Evolutionary conservation across 2,113 vertebrate species (phyloP).

Genomic region (Xyrauchen texanus): DNA sequence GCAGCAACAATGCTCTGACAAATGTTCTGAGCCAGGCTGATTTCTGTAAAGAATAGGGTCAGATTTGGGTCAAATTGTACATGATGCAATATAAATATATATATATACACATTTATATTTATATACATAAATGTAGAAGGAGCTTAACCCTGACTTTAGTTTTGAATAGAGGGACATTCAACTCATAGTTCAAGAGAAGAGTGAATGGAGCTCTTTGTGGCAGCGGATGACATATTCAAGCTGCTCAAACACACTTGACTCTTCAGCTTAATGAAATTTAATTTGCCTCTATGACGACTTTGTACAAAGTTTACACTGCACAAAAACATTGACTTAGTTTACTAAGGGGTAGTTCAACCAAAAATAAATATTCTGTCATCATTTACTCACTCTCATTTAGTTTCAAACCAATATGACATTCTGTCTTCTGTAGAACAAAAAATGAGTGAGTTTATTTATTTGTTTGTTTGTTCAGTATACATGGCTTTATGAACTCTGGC

Average conservation of each 20-base stretch:
- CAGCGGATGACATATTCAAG: neutral
- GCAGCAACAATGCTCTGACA: neutral
- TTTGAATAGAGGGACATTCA: slow-evolving; percentile 37
- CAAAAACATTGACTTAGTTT: too few relatives aligned
- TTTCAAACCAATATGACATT: too few relatives aligned
- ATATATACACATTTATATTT: neutral
- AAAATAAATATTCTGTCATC: too few relatives aligned
- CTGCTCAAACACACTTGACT: slow-evolving; percentile 41
- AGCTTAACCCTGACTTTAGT: neutral
- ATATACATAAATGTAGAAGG: neutral
- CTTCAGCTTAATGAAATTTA: neutral
- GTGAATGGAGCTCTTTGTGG: slow-evolving; percentile 37
- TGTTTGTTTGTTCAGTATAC: too few relatives aligned
- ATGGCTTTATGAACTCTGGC: slow-evolving; percentile 10
- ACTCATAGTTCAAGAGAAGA: neutral
- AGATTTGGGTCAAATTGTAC: slow-evolving; percentile 31
- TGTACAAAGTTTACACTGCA: neutral
- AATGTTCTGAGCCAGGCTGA: slow-evolving; percentile 7
- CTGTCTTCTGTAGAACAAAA: too few relatives aligned
- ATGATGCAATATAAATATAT: slow-evolving; percentile 11
- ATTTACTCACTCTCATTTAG: too few relatives aligned
- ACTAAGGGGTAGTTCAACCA: too few relatives aligned
- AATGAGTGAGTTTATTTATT: too few relatives aligned
- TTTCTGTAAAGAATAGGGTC: slow-evolving; percentile 9
- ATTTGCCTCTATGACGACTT: slow-evolving; percentile 27